phyloP scores from a whole-genome alignment of 2,888 invertebrate species.

The Drosophila stalkeri region DNA sequence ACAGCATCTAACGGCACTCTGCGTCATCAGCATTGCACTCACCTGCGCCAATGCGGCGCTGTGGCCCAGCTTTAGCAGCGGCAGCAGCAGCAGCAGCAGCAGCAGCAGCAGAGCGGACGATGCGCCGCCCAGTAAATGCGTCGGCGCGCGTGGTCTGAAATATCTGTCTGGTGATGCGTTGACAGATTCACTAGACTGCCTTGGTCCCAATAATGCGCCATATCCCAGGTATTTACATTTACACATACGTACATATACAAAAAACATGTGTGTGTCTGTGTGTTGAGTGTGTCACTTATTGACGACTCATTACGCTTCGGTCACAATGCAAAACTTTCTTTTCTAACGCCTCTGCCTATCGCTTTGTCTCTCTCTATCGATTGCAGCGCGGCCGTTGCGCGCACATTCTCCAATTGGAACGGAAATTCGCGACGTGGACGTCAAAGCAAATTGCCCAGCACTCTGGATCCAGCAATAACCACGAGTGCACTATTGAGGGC shows the following conservation, averaged over 20 bases:
- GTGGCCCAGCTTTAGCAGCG: slow-evolving; percentile 80
- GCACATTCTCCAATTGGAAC: slow-evolving; percentile 90
- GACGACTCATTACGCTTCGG: slow-evolving; percentile 34
- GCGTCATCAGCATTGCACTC: slow-evolving; percentile 78
- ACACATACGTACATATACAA: not conserved
- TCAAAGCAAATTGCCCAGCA: slow-evolving; percentile 87
- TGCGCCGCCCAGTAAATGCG: slow-evolving; percentile 85
- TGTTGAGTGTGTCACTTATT: slow-evolving; percentile 8
- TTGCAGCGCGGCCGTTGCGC: slow-evolving; percentile 90
- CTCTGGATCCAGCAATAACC: slow-evolving; percentile 91
- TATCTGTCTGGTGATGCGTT: slow-evolving; percentile 96
- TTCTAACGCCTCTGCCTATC: slow-evolving; percentile 61
- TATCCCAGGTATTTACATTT: slow-evolving; percentile 91
- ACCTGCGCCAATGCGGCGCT: slow-evolving; percentile 79
- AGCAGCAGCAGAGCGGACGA: slow-evolving; percentile 77
- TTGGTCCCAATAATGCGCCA: slow-evolving; percentile 92
- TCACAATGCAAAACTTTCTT: slow-evolving; percentile 59
- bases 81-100: slow-evolving; percentile 44
- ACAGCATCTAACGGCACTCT: slow-evolving; percentile 82
- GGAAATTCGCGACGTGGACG: slow-evolving; percentile 90
- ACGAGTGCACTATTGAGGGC: slow-evolving; percentile 89
- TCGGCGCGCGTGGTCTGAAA: slow-evolving; percentile 89
- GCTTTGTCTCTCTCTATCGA: slow-evolving; percentile 17
- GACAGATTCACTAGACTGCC: slow-evolving; percentile 90
- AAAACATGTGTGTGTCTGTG: slow-evolving; percentile 1